These are phyloP conservation scores for Cactoblastis cactorum DNA, from an alignment of 2,888 invertebrate genomes.

Conservation along the genomic window DNA sequence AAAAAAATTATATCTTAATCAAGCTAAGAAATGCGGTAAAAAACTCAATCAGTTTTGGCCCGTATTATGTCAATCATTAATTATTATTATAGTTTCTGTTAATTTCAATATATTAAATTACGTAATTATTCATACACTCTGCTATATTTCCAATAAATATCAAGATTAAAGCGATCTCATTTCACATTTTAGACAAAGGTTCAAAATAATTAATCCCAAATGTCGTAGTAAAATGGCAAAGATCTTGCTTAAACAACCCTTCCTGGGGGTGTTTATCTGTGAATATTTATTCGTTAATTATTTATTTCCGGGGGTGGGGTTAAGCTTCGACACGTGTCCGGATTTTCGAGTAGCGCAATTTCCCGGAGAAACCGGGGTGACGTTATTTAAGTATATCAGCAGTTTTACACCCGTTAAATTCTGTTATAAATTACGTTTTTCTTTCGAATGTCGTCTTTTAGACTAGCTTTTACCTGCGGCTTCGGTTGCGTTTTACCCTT, in stretches of 20 bases:
- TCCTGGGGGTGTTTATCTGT: conserved; percentile 13
- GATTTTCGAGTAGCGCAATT: conserved; percentile 12
- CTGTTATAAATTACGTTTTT: not conserved
- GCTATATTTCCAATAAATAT: too few species aligned
- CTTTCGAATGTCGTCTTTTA: not conserved
- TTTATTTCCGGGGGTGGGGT: conserved; percentile 13
- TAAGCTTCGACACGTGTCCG: conserved; percentile 15
- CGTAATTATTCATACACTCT: too few species aligned
- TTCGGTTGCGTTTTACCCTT: too few species aligned
- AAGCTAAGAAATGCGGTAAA: too few species aligned
- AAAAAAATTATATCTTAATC: too few species aligned
- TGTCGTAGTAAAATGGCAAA: conserved; percentile 1
- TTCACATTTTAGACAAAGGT: not conserved
- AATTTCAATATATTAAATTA: too few species aligned
- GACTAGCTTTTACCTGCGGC: too few species aligned
- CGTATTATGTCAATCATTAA: too few species aligned
- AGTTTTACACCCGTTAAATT: conserved; percentile 3
- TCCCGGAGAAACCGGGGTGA: not conserved
- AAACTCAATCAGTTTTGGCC: too few species aligned
- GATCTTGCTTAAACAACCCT: conserved; percentile 6
- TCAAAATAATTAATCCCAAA: not conserved
- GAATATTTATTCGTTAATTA: conserved; percentile 16
- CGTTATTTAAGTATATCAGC: conserved; percentile 1
- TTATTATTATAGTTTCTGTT: too few species aligned
- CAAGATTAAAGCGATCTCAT: too few species aligned